A percentile compares a stretch with the other conserved stretches of the same genome.
These are phyloP conservation scores for Diarsia rubi DNA, from an alignment of 2,888 invertebrate species.

Conservation along the genomic window DNA sequence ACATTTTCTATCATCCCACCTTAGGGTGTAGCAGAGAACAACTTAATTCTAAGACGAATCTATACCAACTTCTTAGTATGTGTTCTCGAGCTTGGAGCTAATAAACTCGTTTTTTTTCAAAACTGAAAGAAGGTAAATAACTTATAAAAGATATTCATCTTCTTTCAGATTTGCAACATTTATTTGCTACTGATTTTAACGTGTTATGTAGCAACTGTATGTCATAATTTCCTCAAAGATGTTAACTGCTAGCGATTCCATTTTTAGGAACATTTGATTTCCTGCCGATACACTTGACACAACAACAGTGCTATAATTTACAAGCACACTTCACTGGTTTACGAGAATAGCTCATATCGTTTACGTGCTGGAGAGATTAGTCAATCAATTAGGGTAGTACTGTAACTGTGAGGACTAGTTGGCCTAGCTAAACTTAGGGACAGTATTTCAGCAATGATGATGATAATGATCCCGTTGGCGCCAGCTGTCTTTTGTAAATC, in stretches of 20 bases:
- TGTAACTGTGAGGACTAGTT: background rate
- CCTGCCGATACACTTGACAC: background rate
- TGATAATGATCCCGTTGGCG: background rate
- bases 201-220: background rate
- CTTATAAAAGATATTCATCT: background rate
- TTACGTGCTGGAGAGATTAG: background rate
- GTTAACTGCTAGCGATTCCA: background rate
- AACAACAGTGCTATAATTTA: background rate
- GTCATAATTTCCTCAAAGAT: background rate
- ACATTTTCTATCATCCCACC: too few relatives aligned
- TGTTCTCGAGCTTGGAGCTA: too few relatives aligned
- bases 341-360: background rate
- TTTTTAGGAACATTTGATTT: background rate
- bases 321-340: background rate
- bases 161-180: background rate
- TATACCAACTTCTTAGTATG: too few relatives aligned
- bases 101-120: too few relatives aligned
- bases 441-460: background rate
- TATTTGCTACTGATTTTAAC: background rate
- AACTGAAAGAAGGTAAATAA: too few relatives aligned
- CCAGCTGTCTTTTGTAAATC: background rate
- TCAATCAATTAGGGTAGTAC: background rate
- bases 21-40: too few relatives aligned
- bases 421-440: background rate
- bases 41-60: too few relatives aligned